Conservation (phyloP, 2,113 vertebrate species). For the Epinephelus cyanopodus region DNA sequence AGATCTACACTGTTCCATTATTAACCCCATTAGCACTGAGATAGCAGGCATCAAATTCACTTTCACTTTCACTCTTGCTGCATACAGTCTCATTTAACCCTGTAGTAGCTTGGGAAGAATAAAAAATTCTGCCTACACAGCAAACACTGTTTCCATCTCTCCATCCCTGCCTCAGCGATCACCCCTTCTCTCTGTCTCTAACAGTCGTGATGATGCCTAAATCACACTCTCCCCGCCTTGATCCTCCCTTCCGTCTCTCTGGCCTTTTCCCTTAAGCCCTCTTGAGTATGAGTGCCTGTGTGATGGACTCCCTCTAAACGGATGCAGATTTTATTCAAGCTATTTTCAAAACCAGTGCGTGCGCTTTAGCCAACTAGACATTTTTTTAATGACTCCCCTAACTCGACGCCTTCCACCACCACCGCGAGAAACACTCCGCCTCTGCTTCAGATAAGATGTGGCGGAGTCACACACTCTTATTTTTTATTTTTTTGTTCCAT, state of each 20-base stretch:
- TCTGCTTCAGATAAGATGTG: conserved; percentile 71
- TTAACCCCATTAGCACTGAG: conserved; percentile 67
- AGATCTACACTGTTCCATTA: conserved; percentile 56
- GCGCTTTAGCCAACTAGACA: conserved; percentile 81
- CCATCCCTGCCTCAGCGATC: conserved; percentile 12
- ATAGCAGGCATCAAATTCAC: conserved; percentile 29
- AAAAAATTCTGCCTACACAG: conserved; percentile 13
- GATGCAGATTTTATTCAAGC: conserved; percentile 86
- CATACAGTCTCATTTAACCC: conserved; percentile 53
- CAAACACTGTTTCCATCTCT: conserved; percentile 29
- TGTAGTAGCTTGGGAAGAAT: conserved; percentile 11
- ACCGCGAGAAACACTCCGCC: conserved; percentile 55
- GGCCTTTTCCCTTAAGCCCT: conserved; percentile 69
- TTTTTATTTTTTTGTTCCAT: conserved; percentile 31
- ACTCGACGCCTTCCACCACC: conserved; percentile 61
- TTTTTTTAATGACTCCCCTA: conserved; percentile 83
- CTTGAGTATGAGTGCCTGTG: conserved; percentile 58
- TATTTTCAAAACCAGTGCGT: conserved; percentile 75
- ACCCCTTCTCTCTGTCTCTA: conserved; percentile 12
- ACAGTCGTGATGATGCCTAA: conserved; percentile 27
- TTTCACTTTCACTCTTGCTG: neutral
- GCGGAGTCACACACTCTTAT: conserved; percentile 27
- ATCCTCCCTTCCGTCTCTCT: conserved; percentile 42
- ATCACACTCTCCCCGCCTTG: conserved; percentile 35
- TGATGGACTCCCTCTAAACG: conserved; percentile 68